A percentile compares a stretch with the other conserved stretches of the same genome.
These are phyloP conservation scores for Holothuria scabra DNA, from an alignment of 53 echinoderm and acorn worm genomes.

Conservation along the genomic window DNA sequence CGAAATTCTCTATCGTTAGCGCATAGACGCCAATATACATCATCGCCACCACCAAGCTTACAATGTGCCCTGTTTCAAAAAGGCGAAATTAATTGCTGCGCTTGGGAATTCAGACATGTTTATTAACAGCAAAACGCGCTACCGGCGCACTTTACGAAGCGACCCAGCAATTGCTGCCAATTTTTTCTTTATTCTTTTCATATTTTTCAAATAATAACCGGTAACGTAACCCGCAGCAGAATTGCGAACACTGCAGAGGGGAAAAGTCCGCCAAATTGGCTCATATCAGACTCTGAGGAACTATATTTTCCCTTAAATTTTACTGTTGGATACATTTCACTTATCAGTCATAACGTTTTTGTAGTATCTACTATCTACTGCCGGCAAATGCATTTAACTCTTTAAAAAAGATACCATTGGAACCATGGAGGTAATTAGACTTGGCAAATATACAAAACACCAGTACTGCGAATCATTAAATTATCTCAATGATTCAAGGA, in stretches of 20 bases:
- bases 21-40: too few relatives aligned
- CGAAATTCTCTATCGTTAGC: too few relatives aligned
- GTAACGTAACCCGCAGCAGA: constrained; percentile 42
- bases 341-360: not conserved
- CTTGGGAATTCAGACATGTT: constrained; percentile 46
- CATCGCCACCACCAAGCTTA: too few relatives aligned
- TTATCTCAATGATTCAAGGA: too few relatives aligned
- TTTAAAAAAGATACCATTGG: too few relatives aligned
- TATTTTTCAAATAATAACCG: constrained; percentile 27
- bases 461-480: too few relatives aligned
- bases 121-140: constrained; percentile 48
- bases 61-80: too few relatives aligned
- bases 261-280: constrained; percentile 39
- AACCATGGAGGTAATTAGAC: too few relatives aligned
- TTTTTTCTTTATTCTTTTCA: constrained; percentile 10
- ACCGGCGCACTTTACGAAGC: constrained; percentile 26
- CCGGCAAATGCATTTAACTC: too few relatives aligned
- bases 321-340: constrained; percentile 30
- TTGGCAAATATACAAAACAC: too few relatives aligned
- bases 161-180: constrained; percentile 12
- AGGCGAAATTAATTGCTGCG: constrained; percentile 45
- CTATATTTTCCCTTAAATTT: constrained; percentile 26
- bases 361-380: too few relatives aligned
- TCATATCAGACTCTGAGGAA: constrained; percentile 25
- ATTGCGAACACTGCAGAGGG: constrained; percentile 7